phyloP scores from a whole-genome alignment of 2,797 vertebrate genomes.

The Sphenopsis melanotis region DNA sequence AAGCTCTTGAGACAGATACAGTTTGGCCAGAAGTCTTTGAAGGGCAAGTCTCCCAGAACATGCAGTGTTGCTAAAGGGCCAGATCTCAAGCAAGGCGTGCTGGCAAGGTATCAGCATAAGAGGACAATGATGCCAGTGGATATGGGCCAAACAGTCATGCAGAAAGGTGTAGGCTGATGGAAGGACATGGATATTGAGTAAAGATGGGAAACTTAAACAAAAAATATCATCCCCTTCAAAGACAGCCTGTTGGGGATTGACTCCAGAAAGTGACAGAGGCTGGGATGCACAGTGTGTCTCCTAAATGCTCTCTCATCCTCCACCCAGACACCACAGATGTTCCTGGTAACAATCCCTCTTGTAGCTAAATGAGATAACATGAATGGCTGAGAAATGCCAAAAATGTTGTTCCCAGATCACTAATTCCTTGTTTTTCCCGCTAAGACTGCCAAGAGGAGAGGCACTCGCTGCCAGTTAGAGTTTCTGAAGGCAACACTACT shows the following conservation, averaged over 20 bases:
- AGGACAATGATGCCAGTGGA: not conserved
- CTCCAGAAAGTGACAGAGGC: not conserved
- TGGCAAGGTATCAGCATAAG: not conserved
- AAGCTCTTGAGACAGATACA: not conserved
- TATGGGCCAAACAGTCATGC: not conserved
- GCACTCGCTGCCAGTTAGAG: not conserved
- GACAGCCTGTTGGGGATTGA: not conserved
- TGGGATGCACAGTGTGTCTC: not conserved
- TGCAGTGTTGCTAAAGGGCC: not conserved
- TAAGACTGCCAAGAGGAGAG: conserved; percentile 33
- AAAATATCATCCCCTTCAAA: not conserved
- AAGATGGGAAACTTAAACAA: not conserved
- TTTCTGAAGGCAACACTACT: not conserved
- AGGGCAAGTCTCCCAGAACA: not conserved
- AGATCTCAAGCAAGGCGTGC: not conserved
- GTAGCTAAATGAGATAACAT: not conserved
- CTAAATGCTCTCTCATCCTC: not conserved
- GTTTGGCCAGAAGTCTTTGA: not conserved
- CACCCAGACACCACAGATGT: not conserved
- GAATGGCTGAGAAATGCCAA: not conserved
- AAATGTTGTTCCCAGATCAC: not conserved
- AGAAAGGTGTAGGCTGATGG: not conserved
- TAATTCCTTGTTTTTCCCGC: not conserved
- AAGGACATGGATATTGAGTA: not conserved
- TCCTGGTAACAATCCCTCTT: not conserved